Conservation (phyloP, 2,797 vertebrate species). For the Pampus argenteus region DNA sequence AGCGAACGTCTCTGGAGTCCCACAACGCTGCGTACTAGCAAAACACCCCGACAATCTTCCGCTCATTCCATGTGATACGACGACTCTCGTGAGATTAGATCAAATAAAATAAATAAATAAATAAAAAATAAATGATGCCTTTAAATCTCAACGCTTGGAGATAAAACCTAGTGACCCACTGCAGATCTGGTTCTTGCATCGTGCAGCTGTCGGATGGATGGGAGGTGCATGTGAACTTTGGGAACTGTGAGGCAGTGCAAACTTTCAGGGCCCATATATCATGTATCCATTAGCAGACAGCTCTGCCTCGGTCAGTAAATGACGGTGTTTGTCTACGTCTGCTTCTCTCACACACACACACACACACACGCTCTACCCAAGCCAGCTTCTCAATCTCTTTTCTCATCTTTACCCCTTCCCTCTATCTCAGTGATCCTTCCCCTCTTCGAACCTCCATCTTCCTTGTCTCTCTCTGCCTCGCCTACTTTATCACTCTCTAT, state of each 20-base stretch:
- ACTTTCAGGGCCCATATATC: constrained; percentile 65
- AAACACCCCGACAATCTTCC: constrained; percentile 17
- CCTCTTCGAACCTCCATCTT: constrained; percentile 45
- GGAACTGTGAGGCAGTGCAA: constrained; percentile 49
- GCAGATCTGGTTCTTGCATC: constrained; percentile 18
- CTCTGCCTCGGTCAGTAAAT: constrained; percentile 59
- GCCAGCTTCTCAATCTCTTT: constrained; percentile 36
- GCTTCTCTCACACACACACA: constrained; percentile 15
- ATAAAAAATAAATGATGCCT: background rate
- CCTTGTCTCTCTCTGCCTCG: constrained; percentile 39
- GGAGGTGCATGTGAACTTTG: constrained; percentile 55
- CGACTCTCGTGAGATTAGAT: constrained; percentile 48
- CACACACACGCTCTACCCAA: constrained; percentile 25
- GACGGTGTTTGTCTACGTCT: constrained; percentile 69
- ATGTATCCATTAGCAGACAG: constrained; percentile 66
- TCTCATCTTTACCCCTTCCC: constrained; percentile 51
- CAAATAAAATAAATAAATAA: too few relatives aligned
- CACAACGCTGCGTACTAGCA: background rate
- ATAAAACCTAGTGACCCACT: constrained; percentile 17
- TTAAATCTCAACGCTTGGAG: constrained; percentile 11
- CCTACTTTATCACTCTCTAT: constrained; percentile 46
- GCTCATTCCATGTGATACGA: constrained; percentile 31
- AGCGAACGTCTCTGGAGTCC: constrained; percentile 60
- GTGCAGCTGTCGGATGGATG: constrained; percentile 36
- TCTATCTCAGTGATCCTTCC: constrained; percentile 44